Conservation (phyloP, 2,888 invertebrate genomes). For the Cerceris rybyensis region DNA sequence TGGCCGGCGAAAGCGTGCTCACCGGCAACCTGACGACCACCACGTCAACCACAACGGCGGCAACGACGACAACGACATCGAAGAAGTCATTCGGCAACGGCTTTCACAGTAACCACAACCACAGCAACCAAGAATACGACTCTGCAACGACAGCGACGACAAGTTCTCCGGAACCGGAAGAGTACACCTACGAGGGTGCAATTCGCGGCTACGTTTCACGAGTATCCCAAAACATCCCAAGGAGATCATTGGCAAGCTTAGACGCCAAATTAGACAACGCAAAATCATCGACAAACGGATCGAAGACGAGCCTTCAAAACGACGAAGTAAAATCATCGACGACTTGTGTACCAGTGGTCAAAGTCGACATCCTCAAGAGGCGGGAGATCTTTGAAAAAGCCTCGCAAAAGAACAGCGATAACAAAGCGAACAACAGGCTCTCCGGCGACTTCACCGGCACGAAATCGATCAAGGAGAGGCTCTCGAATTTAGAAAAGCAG, state of each 20-base stretch:
- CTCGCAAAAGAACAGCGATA: slow-evolving; percentile 73
- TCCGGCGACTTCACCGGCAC: slow-evolving; percentile 86
- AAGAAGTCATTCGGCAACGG: slow-evolving; percentile 75
- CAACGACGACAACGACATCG: slow-evolving; percentile 69
- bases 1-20: slow-evolving; percentile 68
- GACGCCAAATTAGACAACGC: slow-evolving; percentile 75
- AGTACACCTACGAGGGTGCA: slow-evolving; percentile 94
- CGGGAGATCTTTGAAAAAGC: slow-evolving; percentile 92
- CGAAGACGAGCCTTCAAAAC: slow-evolving; percentile 79
- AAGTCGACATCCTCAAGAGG: slow-evolving; percentile 91
- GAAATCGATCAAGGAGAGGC: slow-evolving; percentile 88
- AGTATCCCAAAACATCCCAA: slow-evolving; percentile 82
- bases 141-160: slow-evolving; percentile 87
- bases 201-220: slow-evolving; percentile 93
- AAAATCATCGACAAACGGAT: slow-evolving; percentile 79
- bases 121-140: slow-evolving; percentile 84
- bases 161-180: slow-evolving; percentile 88
- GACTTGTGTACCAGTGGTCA: slow-evolving; percentile 83
- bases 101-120: slow-evolving; percentile 77
- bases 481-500: slow-evolving; percentile 87
- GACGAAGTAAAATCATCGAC: slow-evolving; percentile 82
- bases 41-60: slow-evolving; percentile 55
- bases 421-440: slow-evolving; percentile 75
- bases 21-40: slow-evolving; percentile 78
- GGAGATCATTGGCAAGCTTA: slow-evolving; percentile 75